Evolutionary conservation across 2,888 invertebrate genomes (phyloP).

Genomic region (Ceriagrion tenellum): DNA sequence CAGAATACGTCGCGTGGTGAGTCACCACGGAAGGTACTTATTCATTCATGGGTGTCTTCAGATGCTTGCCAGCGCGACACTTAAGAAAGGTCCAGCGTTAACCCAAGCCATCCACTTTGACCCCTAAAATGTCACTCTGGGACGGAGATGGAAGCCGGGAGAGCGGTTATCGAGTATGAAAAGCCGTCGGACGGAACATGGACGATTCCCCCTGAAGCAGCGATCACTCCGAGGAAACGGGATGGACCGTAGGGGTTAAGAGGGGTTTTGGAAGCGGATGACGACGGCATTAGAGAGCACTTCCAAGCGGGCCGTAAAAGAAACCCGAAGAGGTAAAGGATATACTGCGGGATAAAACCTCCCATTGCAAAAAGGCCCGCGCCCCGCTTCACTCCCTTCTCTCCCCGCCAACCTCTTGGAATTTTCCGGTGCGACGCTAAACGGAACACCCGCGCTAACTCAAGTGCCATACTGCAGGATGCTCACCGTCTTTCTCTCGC

Average conservation of each 20-base stretch:
- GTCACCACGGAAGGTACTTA: background rate
- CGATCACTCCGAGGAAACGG: background rate
- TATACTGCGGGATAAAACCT: background rate
- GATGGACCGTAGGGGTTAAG: too few relatives aligned
- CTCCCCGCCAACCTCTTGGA: background rate
- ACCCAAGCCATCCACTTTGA: background rate
- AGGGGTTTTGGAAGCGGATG: too few relatives aligned
- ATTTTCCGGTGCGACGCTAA: background rate
- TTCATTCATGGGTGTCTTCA: background rate
- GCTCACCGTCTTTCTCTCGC: background rate
- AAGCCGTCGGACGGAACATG: background rate
- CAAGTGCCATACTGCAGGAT: background rate
- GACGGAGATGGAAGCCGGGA: background rate
- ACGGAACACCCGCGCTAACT: background rate
- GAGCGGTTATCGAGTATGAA: background rate
- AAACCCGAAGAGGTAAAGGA: background rate
- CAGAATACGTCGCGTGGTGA: background rate
- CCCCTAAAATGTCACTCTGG: background rate
- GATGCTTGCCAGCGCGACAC: background rate
- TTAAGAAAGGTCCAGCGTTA: background rate
- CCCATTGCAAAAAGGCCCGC: background rate
- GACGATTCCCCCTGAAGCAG: background rate
- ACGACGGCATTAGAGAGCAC: background rate
- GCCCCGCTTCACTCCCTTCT: conserved; percentile 17
- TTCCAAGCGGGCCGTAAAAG: background rate